phyloP scores from a whole-genome alignment of 2,113 vertebrate genomes.

The Speoplatyrhinus poulsoni region DNA sequence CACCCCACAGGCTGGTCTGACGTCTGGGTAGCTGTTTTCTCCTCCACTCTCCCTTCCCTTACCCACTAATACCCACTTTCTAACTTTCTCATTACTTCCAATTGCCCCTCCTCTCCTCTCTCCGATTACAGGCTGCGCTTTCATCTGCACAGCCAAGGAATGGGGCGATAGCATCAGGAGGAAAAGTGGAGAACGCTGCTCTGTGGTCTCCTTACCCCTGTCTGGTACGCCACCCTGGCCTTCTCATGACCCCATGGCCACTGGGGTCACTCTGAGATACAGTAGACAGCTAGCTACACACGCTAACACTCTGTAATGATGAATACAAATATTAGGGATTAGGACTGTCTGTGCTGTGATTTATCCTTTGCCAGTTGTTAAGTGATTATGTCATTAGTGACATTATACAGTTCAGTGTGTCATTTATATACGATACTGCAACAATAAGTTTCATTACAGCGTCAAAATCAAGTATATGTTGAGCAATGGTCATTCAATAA shows the following conservation, averaged over 20 bases:
- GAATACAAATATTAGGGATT: neutral
- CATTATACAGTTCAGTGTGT: too few species aligned
- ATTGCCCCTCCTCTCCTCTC: constrained; percentile 59
- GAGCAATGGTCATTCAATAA: too few species aligned
- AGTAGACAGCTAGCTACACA: constrained; percentile 14
- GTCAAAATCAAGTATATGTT: too few species aligned
- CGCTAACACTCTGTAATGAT: constrained; percentile 24
- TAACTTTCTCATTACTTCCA: constrained; percentile 74
- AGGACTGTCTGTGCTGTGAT: too few species aligned
- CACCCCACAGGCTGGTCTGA: constrained; percentile 35
- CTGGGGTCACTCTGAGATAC: constrained; percentile 50
- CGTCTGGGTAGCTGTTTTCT: constrained; percentile 59
- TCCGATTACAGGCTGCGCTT: constrained; percentile 77
- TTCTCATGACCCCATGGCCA: constrained; percentile 68
- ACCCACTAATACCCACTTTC: constrained; percentile 37
- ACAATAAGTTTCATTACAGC: too few species aligned
- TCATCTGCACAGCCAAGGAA: constrained; percentile 77
- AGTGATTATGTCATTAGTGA: too few species aligned
- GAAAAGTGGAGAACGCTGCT: constrained; percentile 77
- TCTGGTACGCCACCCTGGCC: constrained; percentile 54
- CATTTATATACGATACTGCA: neutral
- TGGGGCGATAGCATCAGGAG: constrained; percentile 79
- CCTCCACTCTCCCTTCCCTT: constrained; percentile 61
- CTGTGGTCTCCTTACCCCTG: constrained; percentile 64
- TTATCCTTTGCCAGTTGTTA: too few species aligned